Evolutionary conservation across 2,888 invertebrate species (phyloP).

Genomic region (Cheilosia soror): DNA sequence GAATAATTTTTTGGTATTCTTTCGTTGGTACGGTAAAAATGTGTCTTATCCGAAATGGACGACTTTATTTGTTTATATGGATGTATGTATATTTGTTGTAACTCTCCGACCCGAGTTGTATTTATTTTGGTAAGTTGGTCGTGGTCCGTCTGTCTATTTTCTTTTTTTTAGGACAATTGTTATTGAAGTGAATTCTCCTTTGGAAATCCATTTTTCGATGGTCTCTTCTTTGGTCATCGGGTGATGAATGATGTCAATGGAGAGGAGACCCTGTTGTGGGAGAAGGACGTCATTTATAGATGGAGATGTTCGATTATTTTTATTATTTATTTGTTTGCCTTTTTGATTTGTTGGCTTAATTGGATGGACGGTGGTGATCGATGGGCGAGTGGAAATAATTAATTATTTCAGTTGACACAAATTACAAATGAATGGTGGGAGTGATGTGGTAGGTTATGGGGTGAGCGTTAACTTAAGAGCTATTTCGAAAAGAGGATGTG

Average conservation of each 20-base stretch:
- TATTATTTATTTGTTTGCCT: slow-evolving; percentile 50
- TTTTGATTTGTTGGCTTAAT: slow-evolving; percentile 65
- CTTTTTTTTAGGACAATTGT: background rate
- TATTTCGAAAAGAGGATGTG: too few species aligned
- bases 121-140: background rate
- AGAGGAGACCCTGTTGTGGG: slow-evolving; percentile 27
- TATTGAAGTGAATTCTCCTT: slow-evolving; percentile 13
- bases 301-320: slow-evolving; percentile 40
- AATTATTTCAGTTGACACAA: slow-evolving; percentile 56
- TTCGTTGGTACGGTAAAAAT: too few species aligned
- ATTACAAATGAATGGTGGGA: slow-evolving; percentile 1
- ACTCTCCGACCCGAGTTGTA: background rate
- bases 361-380: slow-evolving; percentile 52
- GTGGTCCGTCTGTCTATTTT: background rate
- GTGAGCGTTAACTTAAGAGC: background rate
- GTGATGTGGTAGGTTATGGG: slow-evolving; percentile 2
- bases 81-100: background rate
- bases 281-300: slow-evolving; percentile 35
- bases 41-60: background rate
- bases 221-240: slow-evolving; percentile 18
- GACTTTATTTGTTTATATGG: slow-evolving; percentile 5
- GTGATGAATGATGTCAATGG: slow-evolving; percentile 32
- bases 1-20: slow-evolving; percentile 33
- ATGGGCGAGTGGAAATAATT: slow-evolving; percentile 49
- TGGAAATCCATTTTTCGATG: slow-evolving; percentile 20